phyloP scores from a whole-genome alignment of 1,140 invertebrate genomes.

The Musca domestica region DNA sequence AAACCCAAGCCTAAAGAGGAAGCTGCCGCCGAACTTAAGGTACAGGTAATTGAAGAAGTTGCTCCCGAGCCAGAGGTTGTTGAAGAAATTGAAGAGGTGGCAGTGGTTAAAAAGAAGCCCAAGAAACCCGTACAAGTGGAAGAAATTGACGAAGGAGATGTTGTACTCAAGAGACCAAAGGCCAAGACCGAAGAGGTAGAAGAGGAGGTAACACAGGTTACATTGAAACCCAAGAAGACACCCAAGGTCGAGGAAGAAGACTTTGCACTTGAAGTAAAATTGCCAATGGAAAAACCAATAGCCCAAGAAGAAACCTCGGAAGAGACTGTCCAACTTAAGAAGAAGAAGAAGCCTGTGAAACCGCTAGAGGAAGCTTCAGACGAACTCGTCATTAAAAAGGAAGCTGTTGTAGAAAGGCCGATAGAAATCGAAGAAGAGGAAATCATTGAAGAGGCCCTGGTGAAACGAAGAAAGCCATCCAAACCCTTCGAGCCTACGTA shows the following conservation, averaged over 20 bases:
- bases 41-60: slow-evolving; percentile 35
- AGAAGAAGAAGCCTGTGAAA: slow-evolving; percentile 52
- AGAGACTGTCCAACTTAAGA: slow-evolving; percentile 43
- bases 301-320: slow-evolving; percentile 46
- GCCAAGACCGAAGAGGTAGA: slow-evolving; percentile 41
- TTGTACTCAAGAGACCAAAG: slow-evolving; percentile 41
- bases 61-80: slow-evolving; percentile 1
- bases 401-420: slow-evolving; percentile 46
- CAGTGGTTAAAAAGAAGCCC: slow-evolving; percentile 32
- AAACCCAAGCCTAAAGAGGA: slow-evolving; percentile 43
- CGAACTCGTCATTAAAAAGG: slow-evolving; percentile 56
- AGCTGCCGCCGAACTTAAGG: slow-evolving; percentile 34
- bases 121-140: slow-evolving; percentile 26
- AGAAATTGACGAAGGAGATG: slow-evolving; percentile 8
- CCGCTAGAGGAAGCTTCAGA: slow-evolving; percentile 52
- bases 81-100: slow-evolving; percentile 14
- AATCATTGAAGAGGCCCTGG: slow-evolving; percentile 44
- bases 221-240: slow-evolving; percentile 49
- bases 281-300: slow-evolving; percentile 37
- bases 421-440: slow-evolving; percentile 52
- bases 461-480: slow-evolving; percentile 48
- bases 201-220: slow-evolving; percentile 31
- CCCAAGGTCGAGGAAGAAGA: slow-evolving; percentile 45
- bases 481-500: slow-evolving; percentile 40
- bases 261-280: slow-evolving; percentile 44